Evolutionary conservation across 2,113 vertebrate genomes (phyloP).

Genomic region (Stomatorhinus ivindoensis): DNA sequence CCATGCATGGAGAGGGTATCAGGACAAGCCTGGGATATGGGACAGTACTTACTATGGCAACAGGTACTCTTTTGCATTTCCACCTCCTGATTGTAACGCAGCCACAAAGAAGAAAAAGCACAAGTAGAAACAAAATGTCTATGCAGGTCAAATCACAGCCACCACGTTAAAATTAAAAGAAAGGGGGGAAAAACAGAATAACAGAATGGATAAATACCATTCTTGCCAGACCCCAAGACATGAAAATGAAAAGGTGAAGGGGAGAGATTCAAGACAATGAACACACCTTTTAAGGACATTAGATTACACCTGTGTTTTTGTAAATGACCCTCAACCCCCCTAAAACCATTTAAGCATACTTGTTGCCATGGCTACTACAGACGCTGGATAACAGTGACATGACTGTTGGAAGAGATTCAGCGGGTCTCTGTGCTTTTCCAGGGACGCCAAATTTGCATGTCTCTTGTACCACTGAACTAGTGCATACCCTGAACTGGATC

Average conservation of each 20-base stretch:
- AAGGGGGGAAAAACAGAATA: slow-evolving; percentile 38
- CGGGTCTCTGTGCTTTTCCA: not conserved
- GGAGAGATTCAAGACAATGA: slow-evolving; percentile 56
- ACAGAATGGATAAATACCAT: slow-evolving; percentile 73
- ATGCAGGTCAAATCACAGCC: slow-evolving; percentile 90
- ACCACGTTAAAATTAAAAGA: slow-evolving; percentile 64
- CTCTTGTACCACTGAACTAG: not conserved
- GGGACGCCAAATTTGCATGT: not conserved
- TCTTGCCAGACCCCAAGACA: slow-evolving; percentile 68
- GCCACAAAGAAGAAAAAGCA: slow-evolving; percentile 98
- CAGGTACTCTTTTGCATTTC: slow-evolving; percentile 99
- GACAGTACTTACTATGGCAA: slow-evolving; percentile 98
- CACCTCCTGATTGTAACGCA: slow-evolving; percentile 94
- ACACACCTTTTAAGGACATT: slow-evolving; percentile 49
- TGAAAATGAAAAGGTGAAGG: slow-evolving; percentile 62
- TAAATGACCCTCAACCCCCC: not conserved
- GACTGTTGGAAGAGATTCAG: not conserved
- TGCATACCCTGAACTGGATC: not conserved
- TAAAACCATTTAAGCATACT: not conserved
- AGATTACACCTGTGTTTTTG: slow-evolving; percentile 65
- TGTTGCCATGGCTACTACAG: slow-evolving; percentile 2
- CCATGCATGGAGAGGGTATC: slow-evolving; percentile 58
- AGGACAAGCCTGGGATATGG: slow-evolving; percentile 61
- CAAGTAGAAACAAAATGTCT: slow-evolving; percentile 94
- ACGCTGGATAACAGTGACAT: not conserved